Conservation (phyloP, 2,888 invertebrate species). For the Thyatira batis region DNA sequence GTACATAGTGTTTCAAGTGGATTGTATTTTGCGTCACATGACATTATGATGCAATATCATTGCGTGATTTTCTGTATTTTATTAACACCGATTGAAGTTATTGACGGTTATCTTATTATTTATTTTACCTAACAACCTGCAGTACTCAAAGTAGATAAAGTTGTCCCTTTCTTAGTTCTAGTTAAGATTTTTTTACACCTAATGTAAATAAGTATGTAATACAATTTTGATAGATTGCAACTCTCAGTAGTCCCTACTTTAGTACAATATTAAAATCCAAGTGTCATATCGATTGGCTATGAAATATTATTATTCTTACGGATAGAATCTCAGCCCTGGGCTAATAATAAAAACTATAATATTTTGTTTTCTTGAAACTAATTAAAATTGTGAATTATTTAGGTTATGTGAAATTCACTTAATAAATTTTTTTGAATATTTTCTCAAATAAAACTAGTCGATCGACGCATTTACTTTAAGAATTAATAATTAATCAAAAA, state of each 20-base stretch:
- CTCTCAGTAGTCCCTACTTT: not conserved
- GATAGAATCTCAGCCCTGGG: not conserved
- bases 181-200: not conserved
- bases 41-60: not conserved
- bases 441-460: not conserved
- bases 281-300: not conserved
- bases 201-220: not conserved
- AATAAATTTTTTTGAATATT: not conserved
- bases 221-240: not conserved
- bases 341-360: not conserved
- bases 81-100: not conserved
- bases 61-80: no score
- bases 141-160: not conserved
- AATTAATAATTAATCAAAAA: not conserved
- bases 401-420: not conserved
- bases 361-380: not conserved
- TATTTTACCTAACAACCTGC: not conserved
- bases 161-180: not conserved
- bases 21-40: not conserved
- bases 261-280: not conserved
- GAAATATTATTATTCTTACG: not conserved
- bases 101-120: not conserved
- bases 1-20: not conserved
- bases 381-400: not conserved
- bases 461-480: not conserved